These are phyloP conservation scores for Vireo griseus DNA, from an alignment of 2,797 vertebrate genomes.

Conservation along the genomic window DNA sequence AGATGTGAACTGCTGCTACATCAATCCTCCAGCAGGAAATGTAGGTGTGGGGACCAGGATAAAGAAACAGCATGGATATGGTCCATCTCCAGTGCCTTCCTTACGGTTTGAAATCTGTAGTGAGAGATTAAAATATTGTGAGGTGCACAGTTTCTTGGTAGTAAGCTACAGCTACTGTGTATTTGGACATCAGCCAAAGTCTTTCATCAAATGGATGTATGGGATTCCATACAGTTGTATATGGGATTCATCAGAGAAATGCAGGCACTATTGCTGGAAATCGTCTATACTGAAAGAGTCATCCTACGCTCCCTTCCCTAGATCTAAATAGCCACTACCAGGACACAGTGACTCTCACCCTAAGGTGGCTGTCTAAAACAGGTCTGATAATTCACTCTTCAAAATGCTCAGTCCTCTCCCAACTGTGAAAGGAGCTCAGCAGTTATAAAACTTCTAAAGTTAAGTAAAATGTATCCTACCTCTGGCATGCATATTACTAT, in stretches of 20 bases:
- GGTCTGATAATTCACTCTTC: not conserved
- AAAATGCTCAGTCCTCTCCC: not conserved
- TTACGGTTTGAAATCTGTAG: not conserved
- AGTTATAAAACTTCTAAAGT: not conserved
- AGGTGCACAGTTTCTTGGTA: not conserved
- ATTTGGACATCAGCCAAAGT: not conserved
- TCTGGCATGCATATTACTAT: not conserved
- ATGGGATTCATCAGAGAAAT: not conserved
- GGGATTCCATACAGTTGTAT: fast-evolving
- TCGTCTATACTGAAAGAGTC: not conserved
- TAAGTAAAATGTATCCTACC: not conserved
- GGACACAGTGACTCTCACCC: not conserved
- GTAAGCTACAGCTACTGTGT: not conserved
- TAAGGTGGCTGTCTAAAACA: not conserved
- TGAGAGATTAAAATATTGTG: not conserved
- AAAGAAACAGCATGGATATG: not conserved
- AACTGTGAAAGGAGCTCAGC: not conserved
- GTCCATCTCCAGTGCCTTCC: not conserved
- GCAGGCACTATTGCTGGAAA: not conserved
- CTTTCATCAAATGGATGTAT: not conserved
- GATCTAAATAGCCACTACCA: not conserved
- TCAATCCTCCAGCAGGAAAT: not conserved
- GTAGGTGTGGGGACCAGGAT: not conserved
- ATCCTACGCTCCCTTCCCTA: not conserved
- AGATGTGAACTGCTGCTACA: not conserved